Evolutionary conservation across 2,113 vertebrate genomes (phyloP).

Genomic region (Carassius auratus): DNA sequence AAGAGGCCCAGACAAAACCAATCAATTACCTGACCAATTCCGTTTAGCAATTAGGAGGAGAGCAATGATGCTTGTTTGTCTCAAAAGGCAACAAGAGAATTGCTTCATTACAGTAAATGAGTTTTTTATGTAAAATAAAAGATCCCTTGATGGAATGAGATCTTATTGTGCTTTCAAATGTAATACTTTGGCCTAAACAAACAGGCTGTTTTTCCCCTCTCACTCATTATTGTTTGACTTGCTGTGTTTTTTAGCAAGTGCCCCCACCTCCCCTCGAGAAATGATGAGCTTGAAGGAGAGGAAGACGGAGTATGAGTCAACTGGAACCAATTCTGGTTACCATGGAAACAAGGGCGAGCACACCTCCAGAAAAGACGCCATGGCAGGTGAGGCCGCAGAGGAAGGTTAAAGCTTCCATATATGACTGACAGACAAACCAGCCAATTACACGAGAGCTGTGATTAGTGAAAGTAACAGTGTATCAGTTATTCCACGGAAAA

Average conservation of each 20-base stretch:
- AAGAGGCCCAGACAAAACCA: slow-evolving; percentile 20
- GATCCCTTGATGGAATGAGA: slow-evolving; percentile 19
- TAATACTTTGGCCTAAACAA: background rate
- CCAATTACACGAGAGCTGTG: background rate
- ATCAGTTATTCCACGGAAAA: background rate
- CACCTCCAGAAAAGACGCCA: slow-evolving; percentile 93
- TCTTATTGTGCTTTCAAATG: slow-evolving; percentile 8
- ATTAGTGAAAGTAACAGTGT: background rate
- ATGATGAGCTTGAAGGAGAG: slow-evolving; percentile 97
- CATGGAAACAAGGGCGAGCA: slow-evolving; percentile 94
- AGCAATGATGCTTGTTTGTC: slow-evolving; percentile 19
- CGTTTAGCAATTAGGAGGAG: slow-evolving; percentile 30
- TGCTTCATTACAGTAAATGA: slow-evolving; percentile 30
- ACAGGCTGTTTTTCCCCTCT: background rate
- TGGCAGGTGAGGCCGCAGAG: slow-evolving; percentile 80
- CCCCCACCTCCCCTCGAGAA: slow-evolving; percentile 95
- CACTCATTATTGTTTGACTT: slow-evolving; percentile 14
- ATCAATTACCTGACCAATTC: slow-evolving; percentile 20
- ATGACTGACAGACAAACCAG: background rate
- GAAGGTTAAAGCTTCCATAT: too few species aligned
- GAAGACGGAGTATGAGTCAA: slow-evolving; percentile 93
- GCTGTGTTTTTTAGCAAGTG: slow-evolving; percentile 82
- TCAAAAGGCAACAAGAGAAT: slow-evolving; percentile 13
- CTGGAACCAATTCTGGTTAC: slow-evolving; percentile 89
- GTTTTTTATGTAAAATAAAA: slow-evolving; percentile 27